Evolutionary conservation across 1,140 invertebrate species (phyloP).

Genomic region (Mycetomoellerius zeteki): DNA sequence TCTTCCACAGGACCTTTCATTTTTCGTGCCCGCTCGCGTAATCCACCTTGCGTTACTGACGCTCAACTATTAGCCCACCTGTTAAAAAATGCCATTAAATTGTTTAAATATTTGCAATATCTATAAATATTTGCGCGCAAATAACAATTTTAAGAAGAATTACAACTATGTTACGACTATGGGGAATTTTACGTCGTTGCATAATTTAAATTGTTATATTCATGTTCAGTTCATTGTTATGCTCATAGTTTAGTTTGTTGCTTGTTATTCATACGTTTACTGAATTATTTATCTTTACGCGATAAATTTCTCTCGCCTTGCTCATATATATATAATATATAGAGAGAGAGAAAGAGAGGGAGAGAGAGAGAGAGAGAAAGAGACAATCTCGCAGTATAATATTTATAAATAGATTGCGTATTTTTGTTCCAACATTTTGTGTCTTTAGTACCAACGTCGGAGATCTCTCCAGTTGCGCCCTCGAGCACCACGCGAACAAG

Average conservation of each 20-base stretch:
- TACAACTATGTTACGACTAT: neutral
- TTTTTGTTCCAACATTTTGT: constrained; percentile 24
- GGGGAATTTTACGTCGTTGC: neutral
- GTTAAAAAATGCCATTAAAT: constrained; percentile 8
- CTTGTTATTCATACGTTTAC: neutral
- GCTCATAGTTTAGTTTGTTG: neutral
- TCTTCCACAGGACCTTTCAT: neutral
- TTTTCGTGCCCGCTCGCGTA: neutral
- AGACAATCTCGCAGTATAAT: neutral
- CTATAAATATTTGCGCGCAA: neutral
- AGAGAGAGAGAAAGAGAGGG: too few species aligned
- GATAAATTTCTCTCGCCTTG: neutral
- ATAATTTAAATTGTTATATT: constrained; percentile 1
- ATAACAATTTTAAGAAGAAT: neutral
- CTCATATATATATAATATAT: neutral
- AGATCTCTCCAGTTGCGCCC: neutral
- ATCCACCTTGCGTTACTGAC: neutral
- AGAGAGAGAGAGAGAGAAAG: neutral
- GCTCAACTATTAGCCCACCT: neutral
- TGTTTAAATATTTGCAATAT: constrained; percentile 28
- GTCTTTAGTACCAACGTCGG: neutral
- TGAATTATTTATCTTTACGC: constrained; percentile 1
- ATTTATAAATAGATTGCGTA: neutral
- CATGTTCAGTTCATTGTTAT: neutral
- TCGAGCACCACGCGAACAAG: neutral